Percentiles rank a stretch among this genome's conserved stretches.
These are phyloP conservation scores for Cepaea nemoralis DNA, from an alignment of 1,140 invertebrate species.

Conservation along the genomic window DNA sequence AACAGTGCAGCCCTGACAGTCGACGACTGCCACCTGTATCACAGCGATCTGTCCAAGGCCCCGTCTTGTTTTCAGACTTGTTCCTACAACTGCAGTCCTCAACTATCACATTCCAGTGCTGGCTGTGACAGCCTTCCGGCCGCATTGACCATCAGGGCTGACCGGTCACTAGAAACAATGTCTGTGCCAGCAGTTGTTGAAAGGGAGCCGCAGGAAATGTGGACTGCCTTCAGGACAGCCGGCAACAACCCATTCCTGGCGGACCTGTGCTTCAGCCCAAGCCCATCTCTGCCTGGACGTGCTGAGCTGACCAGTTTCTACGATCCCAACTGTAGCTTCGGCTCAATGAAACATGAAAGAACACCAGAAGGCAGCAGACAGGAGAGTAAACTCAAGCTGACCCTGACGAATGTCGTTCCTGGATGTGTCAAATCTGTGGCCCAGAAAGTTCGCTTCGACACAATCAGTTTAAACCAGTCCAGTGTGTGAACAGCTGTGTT, in stretches of 20 bases:
- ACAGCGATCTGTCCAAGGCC: not conserved
- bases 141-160: not conserved
- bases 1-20: not conserved
- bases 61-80: not conserved
- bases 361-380: not conserved
- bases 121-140: too few species aligned
- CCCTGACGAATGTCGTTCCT: not conserved
- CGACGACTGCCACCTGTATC: not conserved
- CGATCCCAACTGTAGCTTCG: not conserved
- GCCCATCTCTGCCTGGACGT: not conserved
- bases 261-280: not conserved
- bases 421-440: not conserved
- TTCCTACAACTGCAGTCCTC: not conserved
- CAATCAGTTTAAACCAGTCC: not conserved
- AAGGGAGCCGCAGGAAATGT: not conserved
- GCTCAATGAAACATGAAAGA: constrained; percentile 16
- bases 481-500: not conserved
- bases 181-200: not conserved
- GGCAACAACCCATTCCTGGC: not conserved
- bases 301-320: not conserved
- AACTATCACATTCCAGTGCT: not conserved
- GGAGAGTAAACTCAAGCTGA: not conserved
- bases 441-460: constrained; percentile 5
- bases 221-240: not conserved
- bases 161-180: not conserved